phyloP scores from a whole-genome alignment of 2,888 invertebrate genomes.

The Callosobruchus maculatus region DNA sequence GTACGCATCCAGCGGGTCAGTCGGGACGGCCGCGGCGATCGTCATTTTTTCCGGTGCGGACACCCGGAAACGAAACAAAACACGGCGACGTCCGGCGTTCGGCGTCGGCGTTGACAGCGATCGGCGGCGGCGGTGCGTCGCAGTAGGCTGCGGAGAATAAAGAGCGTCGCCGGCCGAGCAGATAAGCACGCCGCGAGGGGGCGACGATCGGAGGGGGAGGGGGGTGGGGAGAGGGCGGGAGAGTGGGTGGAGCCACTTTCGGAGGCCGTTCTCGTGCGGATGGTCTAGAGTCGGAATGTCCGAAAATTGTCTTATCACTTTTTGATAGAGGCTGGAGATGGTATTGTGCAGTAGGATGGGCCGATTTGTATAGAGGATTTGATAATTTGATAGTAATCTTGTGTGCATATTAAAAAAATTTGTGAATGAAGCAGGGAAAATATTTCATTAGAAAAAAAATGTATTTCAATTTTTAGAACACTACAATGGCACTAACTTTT shows the following conservation, averaged over 20 bases:
- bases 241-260: slow-evolving; percentile 10
- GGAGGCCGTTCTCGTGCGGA: slow-evolving; percentile 48
- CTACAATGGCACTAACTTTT: too few species aligned
- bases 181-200: slow-evolving; percentile 31
- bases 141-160: slow-evolving; percentile 38
- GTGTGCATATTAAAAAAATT: too few species aligned
- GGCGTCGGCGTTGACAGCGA: slow-evolving; percentile 17
- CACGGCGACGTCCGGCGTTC: too few species aligned
- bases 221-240: slow-evolving; percentile 22
- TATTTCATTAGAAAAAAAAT: too few species aligned
- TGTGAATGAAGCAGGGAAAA: too few species aligned
- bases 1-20: not conserved
- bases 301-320: not conserved
- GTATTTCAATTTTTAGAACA: too few species aligned
- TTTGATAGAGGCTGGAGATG: too few species aligned
- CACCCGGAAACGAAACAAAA: slow-evolving; percentile 5
- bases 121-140: slow-evolving; percentile 32
- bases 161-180: slow-evolving; percentile 35
- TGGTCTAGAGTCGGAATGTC: too few species aligned
- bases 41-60: not conserved
- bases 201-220: slow-evolving; percentile 28
- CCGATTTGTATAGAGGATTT: too few species aligned
- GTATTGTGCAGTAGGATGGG: too few species aligned
- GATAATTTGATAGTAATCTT: too few species aligned
- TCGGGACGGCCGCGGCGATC: not conserved